A percentile compares a stretch with the other conserved stretches of the same genome.
phyloP scores from a whole-genome alignment of 2,797 vertebrate genomes.

The Danio tinwini region DNA sequence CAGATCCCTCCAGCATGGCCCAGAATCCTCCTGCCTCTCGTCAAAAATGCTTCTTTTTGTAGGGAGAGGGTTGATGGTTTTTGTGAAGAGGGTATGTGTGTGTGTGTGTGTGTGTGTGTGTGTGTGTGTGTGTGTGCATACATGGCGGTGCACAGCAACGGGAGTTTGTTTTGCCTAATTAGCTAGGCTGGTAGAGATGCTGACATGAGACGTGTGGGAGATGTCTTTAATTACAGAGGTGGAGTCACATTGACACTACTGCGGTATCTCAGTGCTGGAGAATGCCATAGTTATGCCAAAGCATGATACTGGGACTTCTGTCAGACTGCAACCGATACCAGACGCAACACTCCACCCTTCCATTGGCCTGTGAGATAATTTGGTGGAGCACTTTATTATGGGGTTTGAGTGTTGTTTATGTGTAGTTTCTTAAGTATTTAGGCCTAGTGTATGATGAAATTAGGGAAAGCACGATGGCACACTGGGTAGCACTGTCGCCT shows the following conservation, averaged over 20 bases:
- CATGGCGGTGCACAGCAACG: constrained; percentile 2
- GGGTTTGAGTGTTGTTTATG: constrained; percentile 23
- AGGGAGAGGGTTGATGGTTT: neutral
- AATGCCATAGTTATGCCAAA: constrained; percentile 50
- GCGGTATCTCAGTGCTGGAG: constrained; percentile 39
- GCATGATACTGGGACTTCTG: constrained; percentile 38
- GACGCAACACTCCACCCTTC: constrained; percentile 33
- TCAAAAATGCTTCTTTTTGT: neutral
- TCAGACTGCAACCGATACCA: constrained; percentile 59
- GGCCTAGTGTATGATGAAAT: constrained; percentile 11
- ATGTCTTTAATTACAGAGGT: constrained; percentile 55
- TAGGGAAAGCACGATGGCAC: too few relatives aligned
- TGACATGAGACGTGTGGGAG: constrained; percentile 43
- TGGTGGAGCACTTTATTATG: constrained; percentile 13
- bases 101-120: too few relatives aligned
- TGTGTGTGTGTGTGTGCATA: neutral
- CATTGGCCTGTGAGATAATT: constrained; percentile 14
- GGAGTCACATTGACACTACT: constrained; percentile 37
- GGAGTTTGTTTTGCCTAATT: constrained; percentile 46
- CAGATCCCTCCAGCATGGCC: constrained; percentile 16
- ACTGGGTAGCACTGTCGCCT: too few relatives aligned
- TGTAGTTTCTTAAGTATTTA: constrained; percentile 6
- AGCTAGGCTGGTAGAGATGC: constrained; percentile 37
- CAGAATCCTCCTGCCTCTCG: constrained; percentile 9
- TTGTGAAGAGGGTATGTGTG: neutral